Conservation (phyloP, 2,113 vertebrate species). For the Hepsetus odoe region DNA sequence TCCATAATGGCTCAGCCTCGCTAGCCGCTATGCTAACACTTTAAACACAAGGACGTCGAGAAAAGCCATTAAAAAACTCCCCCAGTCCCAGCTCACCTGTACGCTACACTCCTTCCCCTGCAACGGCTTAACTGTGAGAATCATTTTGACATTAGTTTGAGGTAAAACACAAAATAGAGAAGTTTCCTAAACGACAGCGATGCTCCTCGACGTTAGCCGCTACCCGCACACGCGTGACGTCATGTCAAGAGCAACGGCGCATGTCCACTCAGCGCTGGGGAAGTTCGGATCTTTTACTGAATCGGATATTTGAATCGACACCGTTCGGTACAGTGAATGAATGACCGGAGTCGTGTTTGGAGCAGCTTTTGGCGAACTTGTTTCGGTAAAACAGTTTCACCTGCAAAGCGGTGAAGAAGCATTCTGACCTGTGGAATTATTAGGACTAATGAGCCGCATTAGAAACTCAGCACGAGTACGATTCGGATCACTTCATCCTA, state of each 20-base stretch:
- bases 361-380: too few relatives aligned
- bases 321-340: too few relatives aligned
- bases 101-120: slow-evolving; percentile 81
- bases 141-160: slow-evolving; percentile 68
- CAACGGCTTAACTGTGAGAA: slow-evolving; percentile 79
- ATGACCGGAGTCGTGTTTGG: too few relatives aligned
- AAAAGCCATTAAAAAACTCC: background rate
- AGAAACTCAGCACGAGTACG: too few relatives aligned
- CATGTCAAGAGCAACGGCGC: background rate
- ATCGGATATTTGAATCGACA: too few relatives aligned
- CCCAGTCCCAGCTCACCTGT: slow-evolving; percentile 62
- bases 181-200: background rate
- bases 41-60: background rate
- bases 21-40: background rate
- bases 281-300: too few relatives aligned
- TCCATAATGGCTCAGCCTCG: background rate
- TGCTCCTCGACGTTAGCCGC: slow-evolving; percentile 7
- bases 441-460: too few relatives aligned
- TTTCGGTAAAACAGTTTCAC: too few relatives aligned
- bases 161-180: background rate
- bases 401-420: too few relatives aligned
- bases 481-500: too few relatives aligned
- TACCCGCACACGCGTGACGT: slow-evolving; percentile 41
- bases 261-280: too few relatives aligned
- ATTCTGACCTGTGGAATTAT: too few relatives aligned